A percentile compares a stretch with the other conserved stretches of the same genome.
Conservation (phyloP, 2,113 vertebrate species). For the Hippocampus zosterae region DNA sequence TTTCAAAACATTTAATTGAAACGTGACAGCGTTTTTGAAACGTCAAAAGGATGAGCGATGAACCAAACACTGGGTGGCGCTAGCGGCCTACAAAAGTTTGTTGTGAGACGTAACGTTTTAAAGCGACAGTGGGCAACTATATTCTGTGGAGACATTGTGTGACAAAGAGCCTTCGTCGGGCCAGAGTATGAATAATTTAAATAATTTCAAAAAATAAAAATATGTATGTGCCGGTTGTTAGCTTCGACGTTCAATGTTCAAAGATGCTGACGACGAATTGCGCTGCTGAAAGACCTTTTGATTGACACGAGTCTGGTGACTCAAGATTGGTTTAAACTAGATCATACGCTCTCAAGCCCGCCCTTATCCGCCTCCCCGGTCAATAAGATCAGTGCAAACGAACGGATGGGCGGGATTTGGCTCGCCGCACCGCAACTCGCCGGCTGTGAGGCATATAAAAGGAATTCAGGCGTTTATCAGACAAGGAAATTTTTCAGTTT, state of each 20-base stretch:
- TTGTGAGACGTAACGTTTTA: background rate
- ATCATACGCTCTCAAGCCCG: constrained; percentile 48
- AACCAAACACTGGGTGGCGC: background rate
- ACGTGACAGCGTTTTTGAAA: background rate
- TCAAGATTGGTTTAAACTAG: constrained; percentile 30
- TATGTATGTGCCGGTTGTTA: background rate
- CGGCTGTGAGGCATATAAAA: constrained; percentile 49
- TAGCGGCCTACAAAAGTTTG: background rate
- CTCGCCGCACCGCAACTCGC: constrained; percentile 5
- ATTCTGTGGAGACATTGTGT: background rate
- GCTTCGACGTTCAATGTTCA: background rate
- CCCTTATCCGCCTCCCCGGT: constrained; percentile 1
- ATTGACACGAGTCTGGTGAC: background rate
- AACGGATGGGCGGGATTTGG: background rate
- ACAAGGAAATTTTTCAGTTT: constrained; percentile 40
- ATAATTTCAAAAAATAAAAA: too few species aligned
- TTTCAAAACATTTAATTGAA: background rate
- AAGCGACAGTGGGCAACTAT: background rate
- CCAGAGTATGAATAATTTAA: background rate
- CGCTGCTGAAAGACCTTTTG: constrained; percentile 5
- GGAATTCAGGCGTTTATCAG: background rate
- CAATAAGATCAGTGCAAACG: constrained; percentile 17
- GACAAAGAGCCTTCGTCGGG: background rate
- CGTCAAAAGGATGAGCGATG: background rate
- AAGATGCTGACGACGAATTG: constrained; percentile 9